Conservation (phyloP, 2,888 invertebrate genomes). For the Dolichomitus sp. region DNA sequence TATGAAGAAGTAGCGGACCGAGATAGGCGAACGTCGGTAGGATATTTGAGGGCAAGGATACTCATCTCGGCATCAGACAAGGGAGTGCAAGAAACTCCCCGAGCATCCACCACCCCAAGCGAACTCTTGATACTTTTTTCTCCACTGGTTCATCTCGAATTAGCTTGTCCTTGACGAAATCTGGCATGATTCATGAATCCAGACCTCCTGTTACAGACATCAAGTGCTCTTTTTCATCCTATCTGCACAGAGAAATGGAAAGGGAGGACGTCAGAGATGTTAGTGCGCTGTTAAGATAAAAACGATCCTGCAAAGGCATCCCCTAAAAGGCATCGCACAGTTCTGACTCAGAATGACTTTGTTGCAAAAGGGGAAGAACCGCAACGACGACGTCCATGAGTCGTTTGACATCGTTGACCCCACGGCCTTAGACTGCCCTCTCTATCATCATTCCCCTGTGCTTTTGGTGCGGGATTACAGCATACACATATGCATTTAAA, state of each 20-base stretch:
- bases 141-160: constrained; percentile 20
- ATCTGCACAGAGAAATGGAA: not conserved
- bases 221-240: constrained; percentile 9
- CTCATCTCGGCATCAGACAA: constrained; percentile 25
- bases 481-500: not conserved
- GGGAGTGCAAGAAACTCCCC: constrained; percentile 27
- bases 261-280: not conserved
- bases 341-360: not conserved
- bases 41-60: not conserved
- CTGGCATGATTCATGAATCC: constrained; percentile 24
- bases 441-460: not conserved
- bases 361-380: not conserved
- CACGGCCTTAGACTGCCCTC: not conserved
- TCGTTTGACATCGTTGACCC: not conserved
- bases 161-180: constrained; percentile 33
- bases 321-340: not conserved
- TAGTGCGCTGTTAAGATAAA: constrained; percentile 11
- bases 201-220: constrained; percentile 6
- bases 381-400: not conserved
- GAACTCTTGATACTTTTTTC: constrained; percentile 15
- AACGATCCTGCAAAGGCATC: constrained; percentile 9
- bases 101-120: not conserved
- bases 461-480: not conserved
- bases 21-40: constrained; percentile 22
- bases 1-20: not conserved